Conservation (phyloP, 2,797 vertebrate species). For the Mormyrops boulengeri region DNA sequence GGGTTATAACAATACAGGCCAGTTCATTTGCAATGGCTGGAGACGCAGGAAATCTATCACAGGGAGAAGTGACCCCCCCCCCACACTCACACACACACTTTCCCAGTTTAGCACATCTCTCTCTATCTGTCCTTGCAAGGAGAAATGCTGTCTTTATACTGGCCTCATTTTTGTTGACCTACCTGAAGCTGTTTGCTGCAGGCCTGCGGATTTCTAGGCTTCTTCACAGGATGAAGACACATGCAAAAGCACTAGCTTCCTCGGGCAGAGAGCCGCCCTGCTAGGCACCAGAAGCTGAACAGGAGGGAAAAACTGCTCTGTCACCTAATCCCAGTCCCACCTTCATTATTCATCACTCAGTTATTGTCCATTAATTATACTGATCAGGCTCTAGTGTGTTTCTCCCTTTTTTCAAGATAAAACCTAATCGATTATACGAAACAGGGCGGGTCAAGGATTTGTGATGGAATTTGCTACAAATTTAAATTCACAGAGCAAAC, state of each 20-base stretch:
- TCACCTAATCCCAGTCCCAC: neutral
- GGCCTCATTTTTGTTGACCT: constrained; percentile 59
- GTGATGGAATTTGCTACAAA: neutral
- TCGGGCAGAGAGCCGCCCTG: neutral
- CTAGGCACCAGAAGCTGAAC: neutral
- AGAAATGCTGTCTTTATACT: constrained; percentile 45
- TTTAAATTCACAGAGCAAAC: neutral
- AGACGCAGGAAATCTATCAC: constrained; percentile 73
- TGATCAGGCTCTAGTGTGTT: neutral
- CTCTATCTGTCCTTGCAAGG: constrained; percentile 49
- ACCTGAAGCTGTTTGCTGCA: constrained; percentile 58
- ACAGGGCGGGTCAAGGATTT: neutral
- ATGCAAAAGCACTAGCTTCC: neutral
- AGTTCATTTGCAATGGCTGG: constrained; percentile 84
- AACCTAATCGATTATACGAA: neutral
- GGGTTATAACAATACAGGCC: constrained; percentile 83
- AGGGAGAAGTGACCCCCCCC: neutral
- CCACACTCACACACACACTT: neutral
- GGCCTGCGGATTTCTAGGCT: constrained; percentile 34
- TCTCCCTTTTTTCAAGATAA: neutral
- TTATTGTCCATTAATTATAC: neutral
- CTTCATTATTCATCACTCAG: neutral
- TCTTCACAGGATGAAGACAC: neutral
- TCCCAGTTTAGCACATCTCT: neutral
- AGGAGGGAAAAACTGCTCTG: neutral